phyloP scores from a whole-genome alignment of 2,113 vertebrate genomes.

The zebrafish (Danio rerio) region GRCz12tu NC_133177.1:34021001-34021500 shows the following conservation, averaged over 20 bases:
- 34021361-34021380: slow-evolving; percentile 8
- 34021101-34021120: slow-evolving; percentile 44
- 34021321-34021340: slow-evolving; percentile 6
- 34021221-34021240: slow-evolving; percentile 64
- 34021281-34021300: background rate
- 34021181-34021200: too few species aligned
- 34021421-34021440: background rate
- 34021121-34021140: too few species aligned
- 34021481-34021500: background rate
- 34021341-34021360: slow-evolving; percentile 52
- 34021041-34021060: too few species aligned
- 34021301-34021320: background rate
- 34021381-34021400: background rate
- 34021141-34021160: too few species aligned
- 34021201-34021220: too few species aligned
- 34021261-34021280: background rate
- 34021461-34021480: background rate
- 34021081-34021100: background rate
- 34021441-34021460: too few species aligned
- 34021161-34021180: too few species aligned
- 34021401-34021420: background rate
- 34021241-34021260: slow-evolving; percentile 74
- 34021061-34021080: background rate
- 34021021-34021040: too few species aligned
- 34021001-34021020: too few species aligned